Conservation (phyloP, 2,888 invertebrate species). For the Camponotus fellah region DNA sequence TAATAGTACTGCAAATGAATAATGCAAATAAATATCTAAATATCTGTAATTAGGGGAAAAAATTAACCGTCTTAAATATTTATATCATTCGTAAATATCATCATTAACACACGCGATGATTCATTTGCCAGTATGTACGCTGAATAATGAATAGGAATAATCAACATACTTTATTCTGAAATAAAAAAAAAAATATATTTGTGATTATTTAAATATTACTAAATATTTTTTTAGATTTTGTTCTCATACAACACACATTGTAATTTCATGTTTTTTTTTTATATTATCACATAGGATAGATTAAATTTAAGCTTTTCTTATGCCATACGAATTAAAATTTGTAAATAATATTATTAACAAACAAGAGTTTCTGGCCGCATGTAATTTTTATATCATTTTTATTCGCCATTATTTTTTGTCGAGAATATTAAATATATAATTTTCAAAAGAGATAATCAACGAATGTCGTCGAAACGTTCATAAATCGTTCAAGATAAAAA, state of each 20-base stretch:
- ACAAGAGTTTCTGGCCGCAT: background rate
- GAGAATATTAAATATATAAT: slow-evolving; percentile 13
- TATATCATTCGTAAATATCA: background rate
- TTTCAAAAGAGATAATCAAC: too few relatives aligned
- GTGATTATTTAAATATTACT: background rate
- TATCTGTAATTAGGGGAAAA: background rate
- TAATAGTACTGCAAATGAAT: background rate
- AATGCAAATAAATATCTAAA: background rate
- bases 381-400: slow-evolving; percentile 2
- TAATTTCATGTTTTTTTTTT: background rate
- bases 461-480: background rate
- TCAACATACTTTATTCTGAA: background rate
- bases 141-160: background rate
- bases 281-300: too few relatives aligned
- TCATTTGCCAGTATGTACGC: background rate
- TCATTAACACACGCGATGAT: background rate
- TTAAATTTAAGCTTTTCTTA: background rate
- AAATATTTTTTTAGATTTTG: background rate
- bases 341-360: background rate
- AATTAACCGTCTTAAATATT: background rate
- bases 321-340: background rate
- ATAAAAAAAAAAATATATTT: background rate
- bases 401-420: background rate
- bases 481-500: background rate
- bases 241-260: background rate